These are phyloP conservation scores for Morone saxatilis DNA, from an alignment of 2,113 vertebrate species.

Conservation along the genomic window DNA sequence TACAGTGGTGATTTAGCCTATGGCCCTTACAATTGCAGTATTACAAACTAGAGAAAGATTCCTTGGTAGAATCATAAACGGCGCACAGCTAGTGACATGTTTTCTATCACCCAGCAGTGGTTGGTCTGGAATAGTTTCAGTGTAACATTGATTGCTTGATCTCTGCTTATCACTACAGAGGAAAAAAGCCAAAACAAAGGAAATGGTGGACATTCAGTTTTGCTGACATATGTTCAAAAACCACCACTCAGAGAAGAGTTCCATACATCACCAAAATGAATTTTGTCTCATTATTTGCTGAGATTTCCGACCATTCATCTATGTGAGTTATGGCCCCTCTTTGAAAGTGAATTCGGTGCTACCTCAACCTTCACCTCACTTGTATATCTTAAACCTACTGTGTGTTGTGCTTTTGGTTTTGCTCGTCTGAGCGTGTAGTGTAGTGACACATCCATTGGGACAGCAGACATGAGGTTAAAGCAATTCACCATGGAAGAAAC, in stretches of 20 bases:
- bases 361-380: slow-evolving; percentile 59
- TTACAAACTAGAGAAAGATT: too few species aligned
- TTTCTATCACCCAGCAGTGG: too few species aligned
- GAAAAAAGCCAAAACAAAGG: slow-evolving; percentile 41
- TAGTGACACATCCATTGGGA: slow-evolving; percentile 72
- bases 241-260: slow-evolving; percentile 19
- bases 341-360: slow-evolving; percentile 40
- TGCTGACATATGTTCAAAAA: slow-evolving; percentile 71
- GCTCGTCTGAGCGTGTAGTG: slow-evolving; percentile 56
- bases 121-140: neutral
- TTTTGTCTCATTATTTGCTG: slow-evolving; percentile 66
- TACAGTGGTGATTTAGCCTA: too few species aligned
- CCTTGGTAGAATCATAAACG: too few species aligned
- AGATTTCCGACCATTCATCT: slow-evolving; percentile 67
- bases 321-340: slow-evolving; percentile 64
- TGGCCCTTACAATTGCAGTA: too few species aligned
- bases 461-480: slow-evolving; percentile 68
- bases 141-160: slow-evolving; percentile 15
- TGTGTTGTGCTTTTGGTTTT: slow-evolving; percentile 54
- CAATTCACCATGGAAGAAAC: slow-evolving; percentile 52
- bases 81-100: too few species aligned
- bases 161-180: slow-evolving; percentile 2
- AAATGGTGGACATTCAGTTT: slow-evolving; percentile 51
- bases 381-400: slow-evolving; percentile 35
- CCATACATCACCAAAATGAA: slow-evolving; percentile 73